These are phyloP conservation scores for Sycobia sp. DNA, from an alignment of 1,140 invertebrate genomes.

Conservation along the genomic window DNA sequence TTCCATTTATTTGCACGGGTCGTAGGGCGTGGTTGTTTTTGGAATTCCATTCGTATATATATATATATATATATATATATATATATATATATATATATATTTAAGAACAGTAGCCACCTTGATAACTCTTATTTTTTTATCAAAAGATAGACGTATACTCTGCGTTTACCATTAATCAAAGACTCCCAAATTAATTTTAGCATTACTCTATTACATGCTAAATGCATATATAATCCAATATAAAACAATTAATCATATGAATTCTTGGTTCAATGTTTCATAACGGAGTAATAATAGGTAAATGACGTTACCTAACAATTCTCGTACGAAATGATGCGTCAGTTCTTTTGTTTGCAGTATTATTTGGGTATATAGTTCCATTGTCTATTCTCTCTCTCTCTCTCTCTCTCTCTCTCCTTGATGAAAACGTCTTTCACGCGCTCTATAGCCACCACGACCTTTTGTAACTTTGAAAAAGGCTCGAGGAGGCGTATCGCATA, in stretches of 20 bases:
- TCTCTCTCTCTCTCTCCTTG: constrained; percentile 1
- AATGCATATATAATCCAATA: constrained; percentile 30
- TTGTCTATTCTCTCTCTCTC: too few relatives aligned
- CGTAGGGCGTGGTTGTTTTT: constrained; percentile 2
- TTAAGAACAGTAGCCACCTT: constrained; percentile 20
- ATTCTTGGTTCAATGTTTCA: constrained; percentile 9
- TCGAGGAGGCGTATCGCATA: constrained; percentile 34
- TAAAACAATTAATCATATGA: constrained; percentile 17
- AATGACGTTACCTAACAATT: constrained; percentile 10
- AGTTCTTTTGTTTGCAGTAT: constrained; percentile 11
- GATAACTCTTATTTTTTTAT: background rate
- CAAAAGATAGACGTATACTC: too few relatives aligned
- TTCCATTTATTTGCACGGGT: background rate
- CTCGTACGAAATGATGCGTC: constrained; percentile 19
- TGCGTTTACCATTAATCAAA: constrained; percentile 19
- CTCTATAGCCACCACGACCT: constrained; percentile 28
- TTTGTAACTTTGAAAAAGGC: constrained; percentile 29
- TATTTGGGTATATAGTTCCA: constrained; percentile 7
- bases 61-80: too few relatives aligned
- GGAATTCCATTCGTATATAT: constrained; percentile 23
- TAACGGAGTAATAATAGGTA: too few relatives aligned
- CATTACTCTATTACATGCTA: constrained; percentile 24
- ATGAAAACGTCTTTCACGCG: constrained; percentile 33
- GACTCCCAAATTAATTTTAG: constrained; percentile 23
- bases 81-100: too few relatives aligned